phyloP scores from a whole-genome alignment of 1,140 invertebrate species.

The Achatina immaculata region DNA sequence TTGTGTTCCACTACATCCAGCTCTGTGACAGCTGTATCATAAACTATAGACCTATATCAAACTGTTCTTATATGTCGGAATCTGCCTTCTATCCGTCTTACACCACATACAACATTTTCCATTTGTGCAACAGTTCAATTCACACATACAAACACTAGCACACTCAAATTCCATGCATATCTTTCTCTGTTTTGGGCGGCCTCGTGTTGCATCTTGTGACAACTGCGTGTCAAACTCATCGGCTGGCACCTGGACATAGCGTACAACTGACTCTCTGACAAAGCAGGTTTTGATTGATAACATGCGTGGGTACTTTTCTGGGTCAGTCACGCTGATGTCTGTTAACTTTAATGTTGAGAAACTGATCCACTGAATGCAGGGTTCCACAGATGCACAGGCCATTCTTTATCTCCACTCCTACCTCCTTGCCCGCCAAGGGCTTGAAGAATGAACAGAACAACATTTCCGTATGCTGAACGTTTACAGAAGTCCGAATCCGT shows the following conservation, averaged over 20 bases:
- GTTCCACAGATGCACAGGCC: slow-evolving; percentile 93
- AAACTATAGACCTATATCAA: no score
- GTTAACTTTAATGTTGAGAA: slow-evolving; percentile 98
- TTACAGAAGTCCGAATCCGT: slow-evolving; percentile 6
- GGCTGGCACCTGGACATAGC: slow-evolving; percentile 97
- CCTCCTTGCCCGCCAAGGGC: slow-evolving; percentile 98
- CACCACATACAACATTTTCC: no score
- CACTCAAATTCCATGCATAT: neutral
- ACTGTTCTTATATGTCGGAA: no score
- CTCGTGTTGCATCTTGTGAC: slow-evolving; percentile 96
- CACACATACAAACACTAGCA: slow-evolving; percentile 17
- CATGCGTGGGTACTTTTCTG: slow-evolving; percentile 99
- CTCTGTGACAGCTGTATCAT: no score
- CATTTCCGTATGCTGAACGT: slow-evolving; percentile 1
- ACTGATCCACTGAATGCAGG: slow-evolving; percentile 98
- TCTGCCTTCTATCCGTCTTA: no score
- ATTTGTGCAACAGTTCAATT: no score
- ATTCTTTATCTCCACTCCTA: slow-evolving; percentile 99
- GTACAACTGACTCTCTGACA: slow-evolving; percentile 97
- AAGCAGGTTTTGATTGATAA: slow-evolving; percentile 99
- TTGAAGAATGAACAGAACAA: slow-evolving; percentile 99
- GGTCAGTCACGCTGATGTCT: slow-evolving; percentile 97
- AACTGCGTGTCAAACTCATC: slow-evolving; percentile 99
- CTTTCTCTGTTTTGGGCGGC: slow-evolving; percentile 74
- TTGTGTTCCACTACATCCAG: no score